phyloP scores from a whole-genome alignment of 2,113 vertebrate genomes.

The Uria aalge region DNA sequence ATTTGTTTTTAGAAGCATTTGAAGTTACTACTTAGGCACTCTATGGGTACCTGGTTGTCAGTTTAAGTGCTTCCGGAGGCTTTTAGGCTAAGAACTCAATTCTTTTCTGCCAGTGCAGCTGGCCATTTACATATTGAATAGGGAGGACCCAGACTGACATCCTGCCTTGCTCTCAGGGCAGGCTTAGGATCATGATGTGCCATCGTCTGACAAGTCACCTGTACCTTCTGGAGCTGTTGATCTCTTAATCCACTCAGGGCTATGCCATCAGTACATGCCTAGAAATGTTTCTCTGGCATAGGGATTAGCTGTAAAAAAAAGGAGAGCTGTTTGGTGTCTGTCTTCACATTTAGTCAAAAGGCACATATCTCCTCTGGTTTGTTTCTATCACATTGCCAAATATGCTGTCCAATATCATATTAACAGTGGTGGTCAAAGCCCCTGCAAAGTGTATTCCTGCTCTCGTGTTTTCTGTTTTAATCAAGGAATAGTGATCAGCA shows the following conservation, averaged over 20 bases:
- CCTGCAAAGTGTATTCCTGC: background rate
- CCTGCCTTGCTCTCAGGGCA: background rate
- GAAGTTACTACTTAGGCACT: background rate
- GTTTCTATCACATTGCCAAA: background rate
- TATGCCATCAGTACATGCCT: background rate
- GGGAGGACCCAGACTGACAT: background rate
- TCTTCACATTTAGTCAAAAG: background rate
- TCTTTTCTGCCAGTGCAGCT: background rate
- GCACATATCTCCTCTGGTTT: background rate
- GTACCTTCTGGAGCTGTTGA: background rate
- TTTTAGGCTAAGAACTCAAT: background rate
- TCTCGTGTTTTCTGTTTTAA: background rate
- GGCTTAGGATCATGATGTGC: background rate
- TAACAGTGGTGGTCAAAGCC: background rate
- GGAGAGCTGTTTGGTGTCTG: background rate
- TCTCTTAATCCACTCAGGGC: background rate
- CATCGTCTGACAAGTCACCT: accelerated
- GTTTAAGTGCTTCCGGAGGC: background rate
- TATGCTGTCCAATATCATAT: accelerated
- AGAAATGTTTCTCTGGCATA: background rate
- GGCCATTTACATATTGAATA: background rate
- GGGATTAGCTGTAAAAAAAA: background rate
- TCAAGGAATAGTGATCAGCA: background rate
- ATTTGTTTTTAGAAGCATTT: background rate
- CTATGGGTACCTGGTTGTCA: background rate